phyloP scores from a whole-genome alignment of 2,797 vertebrate genomes.

The Anas bahamensis region DNA sequence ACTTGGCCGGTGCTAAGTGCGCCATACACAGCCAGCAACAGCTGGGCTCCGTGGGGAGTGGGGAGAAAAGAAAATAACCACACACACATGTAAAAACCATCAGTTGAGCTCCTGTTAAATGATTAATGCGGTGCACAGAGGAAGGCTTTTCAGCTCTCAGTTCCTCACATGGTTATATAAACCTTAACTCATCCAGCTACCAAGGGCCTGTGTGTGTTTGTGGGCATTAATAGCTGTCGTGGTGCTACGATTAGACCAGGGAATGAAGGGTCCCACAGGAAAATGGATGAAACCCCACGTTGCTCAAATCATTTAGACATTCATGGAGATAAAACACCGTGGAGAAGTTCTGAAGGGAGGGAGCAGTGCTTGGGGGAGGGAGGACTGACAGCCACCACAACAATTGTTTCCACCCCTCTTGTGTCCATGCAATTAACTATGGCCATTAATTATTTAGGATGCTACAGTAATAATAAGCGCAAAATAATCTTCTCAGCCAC shows the following conservation, averaged over 20 bases:
- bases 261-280: background rate
- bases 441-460: constrained; percentile 26
- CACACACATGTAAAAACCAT: background rate
- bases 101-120: constrained; percentile 27
- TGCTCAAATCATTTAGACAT: constrained; percentile 25
- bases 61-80: background rate
- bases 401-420: constrained; percentile 10
- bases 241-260: constrained; percentile 7
- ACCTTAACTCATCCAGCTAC: constrained; percentile 1
- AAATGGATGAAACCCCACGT: constrained; percentile 33
- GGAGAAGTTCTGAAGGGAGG: background rate
- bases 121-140: background rate
- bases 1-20: background rate
- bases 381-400: background rate
- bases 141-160: constrained; percentile 22
- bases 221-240: constrained; percentile 12
- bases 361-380: background rate
- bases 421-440: constrained; percentile 7
- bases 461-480: background rate
- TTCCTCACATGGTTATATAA: constrained; percentile 47
- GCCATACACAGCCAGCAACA: background rate
- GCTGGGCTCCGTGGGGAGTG: background rate
- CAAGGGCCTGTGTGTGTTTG: background rate
- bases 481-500: background rate
- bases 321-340: constrained; percentile 6